phyloP scores from a whole-genome alignment of 2,888 invertebrate species.

The Phlogophora meticulosa region DNA sequence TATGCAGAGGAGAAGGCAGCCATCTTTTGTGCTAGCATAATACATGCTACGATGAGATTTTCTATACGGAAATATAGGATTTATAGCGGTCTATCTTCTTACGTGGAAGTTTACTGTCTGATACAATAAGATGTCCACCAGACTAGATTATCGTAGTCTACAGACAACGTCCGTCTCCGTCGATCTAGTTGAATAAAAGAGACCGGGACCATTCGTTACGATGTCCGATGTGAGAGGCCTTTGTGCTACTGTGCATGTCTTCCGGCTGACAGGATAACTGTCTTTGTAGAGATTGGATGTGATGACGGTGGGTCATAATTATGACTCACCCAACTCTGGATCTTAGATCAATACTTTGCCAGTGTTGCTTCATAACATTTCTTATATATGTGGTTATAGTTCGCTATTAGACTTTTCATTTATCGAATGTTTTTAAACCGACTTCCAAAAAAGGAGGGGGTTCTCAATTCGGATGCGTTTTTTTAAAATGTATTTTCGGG shows the following conservation, averaged over 20 bases:
- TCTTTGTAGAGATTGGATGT: conserved; percentile 40
- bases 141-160: conserved; percentile 42
- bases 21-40: neutral
- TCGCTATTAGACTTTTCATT: no score
- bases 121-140: conserved; percentile 43
- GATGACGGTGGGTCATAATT: conserved; percentile 18
- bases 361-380: no score
- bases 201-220: conserved; percentile 49
- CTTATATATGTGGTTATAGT: neutral
- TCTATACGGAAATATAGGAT: conserved; percentile 4
- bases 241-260: conserved; percentile 44
- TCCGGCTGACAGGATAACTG: conserved; percentile 50
- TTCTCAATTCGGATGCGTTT: no score
- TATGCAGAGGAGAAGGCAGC: neutral
- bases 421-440: no score
- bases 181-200: conserved; percentile 37
- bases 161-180: conserved; percentile 48
- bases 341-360: neutral
- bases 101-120: conserved; percentile 7
- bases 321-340: neutral
- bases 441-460: no score
- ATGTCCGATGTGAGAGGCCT: conserved; percentile 32
- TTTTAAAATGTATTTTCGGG: no score
- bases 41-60: neutral
- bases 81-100: neutral